Conservation (phyloP, 30 jellyfish, hydroid and myxozoan species). For the Aurelia aurita complex sp. Pacific region DNA sequence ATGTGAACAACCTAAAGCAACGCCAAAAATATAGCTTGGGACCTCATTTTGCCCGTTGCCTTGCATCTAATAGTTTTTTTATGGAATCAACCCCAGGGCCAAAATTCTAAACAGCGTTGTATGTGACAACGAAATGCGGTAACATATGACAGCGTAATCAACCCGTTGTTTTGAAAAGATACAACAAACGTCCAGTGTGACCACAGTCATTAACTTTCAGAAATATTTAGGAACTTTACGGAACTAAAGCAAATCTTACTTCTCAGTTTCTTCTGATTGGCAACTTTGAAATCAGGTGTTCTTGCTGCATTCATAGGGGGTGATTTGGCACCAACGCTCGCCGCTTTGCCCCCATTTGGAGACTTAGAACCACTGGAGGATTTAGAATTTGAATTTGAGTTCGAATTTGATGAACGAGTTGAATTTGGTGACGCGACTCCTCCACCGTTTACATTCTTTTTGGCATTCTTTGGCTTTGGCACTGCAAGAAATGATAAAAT, state of each 20-base stretch:
- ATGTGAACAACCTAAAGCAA: too few species aligned
- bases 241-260: conserved; percentile 37
- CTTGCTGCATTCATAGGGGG: conserved; percentile 63
- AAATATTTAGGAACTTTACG: neutral
- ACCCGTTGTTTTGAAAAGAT: too few species aligned
- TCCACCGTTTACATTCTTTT: conserved; percentile 17
- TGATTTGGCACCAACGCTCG: conserved; percentile 47
- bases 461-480: conserved; percentile 10
- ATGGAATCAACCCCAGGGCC: too few species aligned
- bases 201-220: too few species aligned
- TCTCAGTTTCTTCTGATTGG: conserved; percentile 87
- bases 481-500: neutral
- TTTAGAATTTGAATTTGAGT: conserved; percentile 50
- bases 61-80: too few species aligned
- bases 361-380: conserved; percentile 54
- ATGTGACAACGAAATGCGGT: too few species aligned
- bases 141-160: too few species aligned
- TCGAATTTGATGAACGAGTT: conserved; percentile 52
- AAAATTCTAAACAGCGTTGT: too few species aligned
- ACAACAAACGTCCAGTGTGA: too few species aligned
- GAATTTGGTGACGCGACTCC: conserved; percentile 53
- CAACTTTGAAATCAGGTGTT: conserved; percentile 91
- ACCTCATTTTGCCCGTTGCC: too few species aligned
- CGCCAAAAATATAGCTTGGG: too few species aligned
- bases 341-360: conserved; percentile 41